These are phyloP conservation scores for Malacosoma neustria DNA, from an alignment of 2,888 invertebrate species.

Conservation along the genomic window DNA sequence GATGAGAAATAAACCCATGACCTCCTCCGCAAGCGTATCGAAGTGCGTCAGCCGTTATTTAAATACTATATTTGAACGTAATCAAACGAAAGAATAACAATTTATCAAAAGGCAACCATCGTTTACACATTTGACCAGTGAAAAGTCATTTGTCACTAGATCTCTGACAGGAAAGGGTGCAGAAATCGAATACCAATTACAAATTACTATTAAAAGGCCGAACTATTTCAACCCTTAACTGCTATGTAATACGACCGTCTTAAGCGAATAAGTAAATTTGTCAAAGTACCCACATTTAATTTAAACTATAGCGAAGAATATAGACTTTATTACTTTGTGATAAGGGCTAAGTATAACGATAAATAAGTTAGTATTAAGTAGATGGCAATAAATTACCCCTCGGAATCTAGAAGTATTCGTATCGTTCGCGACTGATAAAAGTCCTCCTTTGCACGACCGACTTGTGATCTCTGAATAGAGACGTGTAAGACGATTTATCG, in stretches of 20 bases:
- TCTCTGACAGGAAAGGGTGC: constrained; percentile 20
- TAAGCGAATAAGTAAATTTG: too few species aligned
- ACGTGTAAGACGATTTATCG: constrained; percentile 20
- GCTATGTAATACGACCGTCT: not conserved
- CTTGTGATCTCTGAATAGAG: constrained; percentile 43
- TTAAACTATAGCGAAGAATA: not conserved
- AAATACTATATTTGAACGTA: not conserved
- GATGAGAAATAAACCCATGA: too few species aligned
- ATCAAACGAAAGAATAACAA: constrained; percentile 12
- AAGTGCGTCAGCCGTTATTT: too few species aligned
- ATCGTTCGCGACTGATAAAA: constrained; percentile 64
- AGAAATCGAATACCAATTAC: constrained; percentile 3
- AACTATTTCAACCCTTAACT: not conserved
- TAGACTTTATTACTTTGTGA: not conserved
- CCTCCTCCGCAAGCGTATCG: too few species aligned
- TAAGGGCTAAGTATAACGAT: constrained; percentile 7
- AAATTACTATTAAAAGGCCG: constrained; percentile 1
- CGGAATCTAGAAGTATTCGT: constrained; percentile 54
- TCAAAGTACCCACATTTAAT: not conserved
- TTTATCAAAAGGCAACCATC: constrained; percentile 26
- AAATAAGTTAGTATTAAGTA: constrained; percentile 15
- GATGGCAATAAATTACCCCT: constrained; percentile 61
- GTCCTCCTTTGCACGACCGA: constrained; percentile 53
- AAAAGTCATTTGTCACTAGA: constrained; percentile 32
- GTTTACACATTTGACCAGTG: constrained; percentile 20